phyloP scores from a whole-genome alignment of 2,797 vertebrate genomes.

The Allobates femoralis region DNA sequence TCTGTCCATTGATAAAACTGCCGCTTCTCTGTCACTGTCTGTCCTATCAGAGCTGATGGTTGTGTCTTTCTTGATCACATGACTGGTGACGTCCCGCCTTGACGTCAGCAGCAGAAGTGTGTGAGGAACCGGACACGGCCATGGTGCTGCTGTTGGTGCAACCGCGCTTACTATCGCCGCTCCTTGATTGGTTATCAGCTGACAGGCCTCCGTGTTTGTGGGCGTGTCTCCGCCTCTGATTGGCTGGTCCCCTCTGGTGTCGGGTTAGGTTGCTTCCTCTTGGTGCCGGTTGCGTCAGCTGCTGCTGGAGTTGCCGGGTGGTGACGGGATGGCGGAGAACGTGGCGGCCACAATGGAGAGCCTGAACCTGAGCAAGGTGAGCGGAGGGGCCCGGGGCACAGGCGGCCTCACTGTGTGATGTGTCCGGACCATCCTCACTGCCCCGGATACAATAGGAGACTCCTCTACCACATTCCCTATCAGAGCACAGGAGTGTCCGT shows the following conservation, averaged over 20 bases:
- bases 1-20: neutral
- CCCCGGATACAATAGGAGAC: too few species aligned
- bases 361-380: conserved; percentile 17
- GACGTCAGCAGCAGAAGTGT: neutral
- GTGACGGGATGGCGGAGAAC: conserved; percentile 18
- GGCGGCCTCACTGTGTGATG: too few species aligned
- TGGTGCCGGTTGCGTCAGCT: conserved; percentile 46
- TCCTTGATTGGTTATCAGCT: neutral
- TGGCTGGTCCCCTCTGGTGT: neutral
- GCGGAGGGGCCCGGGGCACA: too few species aligned
- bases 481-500: too few species aligned
- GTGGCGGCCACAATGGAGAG: conserved; percentile 4
- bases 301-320: neutral
- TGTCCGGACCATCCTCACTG: too few species aligned
- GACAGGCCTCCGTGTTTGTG: neutral
- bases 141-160: neutral
- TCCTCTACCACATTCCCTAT: too few species aligned
- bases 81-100: neutral
- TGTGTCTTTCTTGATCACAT: neutral
- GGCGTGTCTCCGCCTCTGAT: conserved; percentile 4
- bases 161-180: neutral
- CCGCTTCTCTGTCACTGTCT: too few species aligned
- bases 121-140: neutral
- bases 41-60: too few species aligned
- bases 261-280: neutral